Percentiles rank a stretch among this genome's conserved stretches.
These are phyloP conservation scores for Aplysia californica DNA, from an alignment of 1,140 invertebrate genomes.

Conservation along the genomic window DNA sequence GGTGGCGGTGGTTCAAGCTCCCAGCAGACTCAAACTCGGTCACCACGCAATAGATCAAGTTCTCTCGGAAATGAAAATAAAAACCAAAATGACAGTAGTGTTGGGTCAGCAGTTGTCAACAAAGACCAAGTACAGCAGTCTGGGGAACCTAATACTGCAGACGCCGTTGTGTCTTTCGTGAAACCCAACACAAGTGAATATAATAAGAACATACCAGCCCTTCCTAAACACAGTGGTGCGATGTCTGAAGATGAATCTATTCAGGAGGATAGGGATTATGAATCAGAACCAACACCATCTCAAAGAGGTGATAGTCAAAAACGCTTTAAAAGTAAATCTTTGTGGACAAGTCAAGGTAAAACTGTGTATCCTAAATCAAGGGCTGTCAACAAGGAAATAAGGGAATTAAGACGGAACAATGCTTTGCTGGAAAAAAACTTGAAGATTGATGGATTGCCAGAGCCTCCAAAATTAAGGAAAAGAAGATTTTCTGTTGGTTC, in stretches of 20 bases:
- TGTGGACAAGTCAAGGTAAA: conserved; percentile 15
- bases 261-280: conserved; percentile 6
- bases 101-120: too few species aligned
- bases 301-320: neutral
- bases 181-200: too few species aligned
- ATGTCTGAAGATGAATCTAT: neutral
- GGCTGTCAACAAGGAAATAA: neutral
- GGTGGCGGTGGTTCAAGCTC: too few species aligned
- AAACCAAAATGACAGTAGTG: too few species aligned
- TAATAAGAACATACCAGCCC: too few species aligned
- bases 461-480: conserved; percentile 22
- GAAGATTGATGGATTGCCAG: conserved; percentile 26
- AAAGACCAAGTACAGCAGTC: neutral
- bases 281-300: conserved; percentile 7
- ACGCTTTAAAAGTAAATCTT: conserved; percentile 1
- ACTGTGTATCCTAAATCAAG: neutral
- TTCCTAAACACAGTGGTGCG: too few species aligned
- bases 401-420: conserved; percentile 18
- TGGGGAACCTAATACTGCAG: neutral
- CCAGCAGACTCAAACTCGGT: too few species aligned
- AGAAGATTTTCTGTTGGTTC: conserved; percentile 12
- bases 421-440: conserved; percentile 19
- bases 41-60: too few species aligned
- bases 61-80: too few species aligned
- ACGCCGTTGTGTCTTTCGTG: too few species aligned